phyloP scores from a whole-genome alignment of 2,113 vertebrate species.

The Ondatra zibethicus region DNA sequence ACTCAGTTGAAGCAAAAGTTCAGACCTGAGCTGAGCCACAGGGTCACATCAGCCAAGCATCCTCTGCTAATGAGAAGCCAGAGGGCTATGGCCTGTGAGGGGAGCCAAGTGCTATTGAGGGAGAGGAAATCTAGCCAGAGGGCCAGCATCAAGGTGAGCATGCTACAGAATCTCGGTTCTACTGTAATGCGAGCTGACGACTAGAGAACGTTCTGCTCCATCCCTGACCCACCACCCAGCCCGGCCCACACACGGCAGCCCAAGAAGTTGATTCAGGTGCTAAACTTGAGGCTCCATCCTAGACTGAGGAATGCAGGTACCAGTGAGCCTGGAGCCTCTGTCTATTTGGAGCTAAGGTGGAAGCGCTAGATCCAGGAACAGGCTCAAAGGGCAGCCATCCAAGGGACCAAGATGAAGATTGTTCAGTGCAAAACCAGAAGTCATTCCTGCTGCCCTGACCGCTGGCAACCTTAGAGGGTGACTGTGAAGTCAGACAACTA shows the following conservation, averaged over 20 bases:
- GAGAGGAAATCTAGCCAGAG: background rate
- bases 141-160: background rate
- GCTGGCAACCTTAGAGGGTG: background rate
- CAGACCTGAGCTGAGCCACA: background rate
- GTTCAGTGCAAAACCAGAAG: background rate
- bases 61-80: background rate
- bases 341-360: background rate
- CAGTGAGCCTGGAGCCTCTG: background rate
- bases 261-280: conserved; percentile 41
- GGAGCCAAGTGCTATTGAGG: fast-evolving
- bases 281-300: background rate
- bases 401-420: background rate
- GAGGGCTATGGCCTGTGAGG: too few species aligned
- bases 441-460: background rate
- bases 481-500: background rate
- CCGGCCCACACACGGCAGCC: background rate
- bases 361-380: background rate
- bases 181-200: background rate
- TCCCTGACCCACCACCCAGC: background rate
- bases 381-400: background rate
- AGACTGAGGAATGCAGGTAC: background rate
- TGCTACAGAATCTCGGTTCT: background rate
- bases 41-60: background rate
- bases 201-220: background rate
- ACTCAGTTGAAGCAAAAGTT: background rate